phyloP scores from a whole-genome alignment of 2,113 vertebrate genomes.

The Stigmatopora argus region DNA sequence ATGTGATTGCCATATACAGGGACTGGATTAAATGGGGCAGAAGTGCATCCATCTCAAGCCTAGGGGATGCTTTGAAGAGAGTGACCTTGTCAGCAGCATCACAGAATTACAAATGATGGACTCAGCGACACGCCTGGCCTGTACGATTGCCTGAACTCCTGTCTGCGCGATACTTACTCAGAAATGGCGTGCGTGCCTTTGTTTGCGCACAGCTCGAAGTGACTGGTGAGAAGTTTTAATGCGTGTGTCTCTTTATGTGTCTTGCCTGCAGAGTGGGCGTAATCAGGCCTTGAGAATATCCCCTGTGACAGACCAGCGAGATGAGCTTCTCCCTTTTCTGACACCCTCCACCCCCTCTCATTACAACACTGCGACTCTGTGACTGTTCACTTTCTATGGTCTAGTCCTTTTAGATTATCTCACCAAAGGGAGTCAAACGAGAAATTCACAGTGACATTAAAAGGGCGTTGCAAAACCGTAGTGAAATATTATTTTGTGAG shows the following conservation, averaged over 20 bases:
- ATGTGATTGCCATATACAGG: slow-evolving; percentile 21
- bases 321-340: slow-evolving; percentile 38
- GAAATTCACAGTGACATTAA: slow-evolving; percentile 15
- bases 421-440: slow-evolving; percentile 8
- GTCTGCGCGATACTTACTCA: slow-evolving; percentile 34
- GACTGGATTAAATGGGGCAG: slow-evolving; percentile 36
- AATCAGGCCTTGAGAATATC: slow-evolving; percentile 63
- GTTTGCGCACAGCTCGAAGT: slow-evolving; percentile 29
- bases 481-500: slow-evolving; percentile 1
- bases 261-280: slow-evolving; percentile 42
- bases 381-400: slow-evolving; percentile 48
- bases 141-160: slow-evolving; percentile 40
- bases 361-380: slow-evolving; percentile 39
- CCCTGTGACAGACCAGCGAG: slow-evolving; percentile 57
- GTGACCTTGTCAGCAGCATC: slow-evolving; percentile 57
- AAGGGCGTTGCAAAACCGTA: not conserved
- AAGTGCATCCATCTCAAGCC: slow-evolving; percentile 20
- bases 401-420: slow-evolving; percentile 24
- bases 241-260: slow-evolving; percentile 29
- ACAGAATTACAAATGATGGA: slow-evolving; percentile 38
- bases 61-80: slow-evolving; percentile 39
- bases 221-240: slow-evolving; percentile 33
- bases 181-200: slow-evolving; percentile 31
- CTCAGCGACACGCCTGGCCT: slow-evolving; percentile 36
- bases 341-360: slow-evolving; percentile 48